Evolutionary conservation across 1,140 invertebrate genomes (phyloP).

Genomic region (Adelges cooleyi): DNA sequence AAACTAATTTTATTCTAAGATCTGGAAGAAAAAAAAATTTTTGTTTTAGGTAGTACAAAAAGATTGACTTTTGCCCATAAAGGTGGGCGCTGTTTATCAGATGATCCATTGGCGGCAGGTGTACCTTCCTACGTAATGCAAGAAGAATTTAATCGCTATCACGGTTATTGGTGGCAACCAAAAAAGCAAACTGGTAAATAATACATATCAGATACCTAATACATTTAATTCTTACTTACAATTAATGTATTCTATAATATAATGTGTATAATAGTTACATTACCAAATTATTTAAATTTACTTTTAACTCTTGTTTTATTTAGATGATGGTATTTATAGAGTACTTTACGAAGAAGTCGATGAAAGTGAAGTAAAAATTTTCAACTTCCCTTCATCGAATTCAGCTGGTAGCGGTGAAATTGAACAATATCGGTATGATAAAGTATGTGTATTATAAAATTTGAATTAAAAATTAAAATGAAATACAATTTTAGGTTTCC

Average conservation of each 20-base stretch:
- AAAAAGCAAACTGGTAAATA: constrained; percentile 45
- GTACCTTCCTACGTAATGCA: constrained; percentile 95
- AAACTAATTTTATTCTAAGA: too few relatives aligned
- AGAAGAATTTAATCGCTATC: constrained; percentile 93
- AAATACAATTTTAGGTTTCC: constrained; percentile 76
- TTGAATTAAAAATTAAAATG: not conserved
- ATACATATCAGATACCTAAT: too few relatives aligned
- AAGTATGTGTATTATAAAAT: not conserved
- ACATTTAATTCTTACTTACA: too few relatives aligned
- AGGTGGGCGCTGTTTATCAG: constrained; percentile 55
- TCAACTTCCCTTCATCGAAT: constrained; percentile 72
- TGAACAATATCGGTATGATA: constrained; percentile 58
- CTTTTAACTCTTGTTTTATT: constrained; percentile 32
- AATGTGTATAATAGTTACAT: too few relatives aligned
- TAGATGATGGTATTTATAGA: constrained; percentile 61
- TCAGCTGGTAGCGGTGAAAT: constrained; percentile 57
- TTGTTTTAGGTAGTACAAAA: constrained; percentile 39
- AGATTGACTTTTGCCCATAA: constrained; percentile 73
- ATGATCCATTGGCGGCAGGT: constrained; percentile 79
- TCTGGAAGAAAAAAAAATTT: not conserved
- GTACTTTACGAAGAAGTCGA: constrained; percentile 95
- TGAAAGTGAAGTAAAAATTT: constrained; percentile 83
- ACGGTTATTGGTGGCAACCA: constrained; percentile 97
- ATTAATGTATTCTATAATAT: too few relatives aligned
- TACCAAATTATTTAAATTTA: not conserved